Evolutionary conservation across 2,113 vertebrate genomes (phyloP).

Genomic region (Opisthocomus hoazin): DNA sequence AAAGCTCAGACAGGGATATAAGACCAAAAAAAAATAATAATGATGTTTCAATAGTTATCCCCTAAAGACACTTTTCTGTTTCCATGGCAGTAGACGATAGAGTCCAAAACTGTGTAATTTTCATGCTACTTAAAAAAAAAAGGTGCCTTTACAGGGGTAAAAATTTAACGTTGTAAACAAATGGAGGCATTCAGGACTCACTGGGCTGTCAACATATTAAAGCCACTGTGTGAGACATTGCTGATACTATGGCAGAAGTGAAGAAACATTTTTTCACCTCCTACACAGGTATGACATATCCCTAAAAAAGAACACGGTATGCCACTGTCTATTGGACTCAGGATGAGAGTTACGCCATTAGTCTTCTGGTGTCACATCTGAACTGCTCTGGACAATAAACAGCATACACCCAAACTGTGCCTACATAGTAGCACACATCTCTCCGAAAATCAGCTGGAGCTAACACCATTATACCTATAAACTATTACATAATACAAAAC

Average conservation of each 20-base stretch:
- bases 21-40: neutral
- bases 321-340: slow-evolving; percentile 32
- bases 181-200: neutral
- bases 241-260: slow-evolving; percentile 42
- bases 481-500: neutral
- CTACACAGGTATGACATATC: slow-evolving; percentile 33
- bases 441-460: neutral
- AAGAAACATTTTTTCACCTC: slow-evolving; percentile 52
- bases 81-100: neutral
- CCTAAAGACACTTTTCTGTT: neutral
- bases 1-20: neutral
- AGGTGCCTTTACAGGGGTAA: neutral
- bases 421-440: neutral
- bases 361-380: neutral
- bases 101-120: neutral
- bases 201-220: slow-evolving; percentile 5
- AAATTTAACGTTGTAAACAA: neutral
- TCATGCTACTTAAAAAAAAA: neutral
- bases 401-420: neutral
- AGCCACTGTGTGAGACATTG: slow-evolving; percentile 45
- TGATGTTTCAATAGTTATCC: neutral
- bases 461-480: neutral
- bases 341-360: neutral
- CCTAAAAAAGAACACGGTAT: neutral
- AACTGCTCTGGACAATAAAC: neutral